Conservation (phyloP, 2,113 vertebrate species). For the Corythoichthys intestinalis region DNA sequence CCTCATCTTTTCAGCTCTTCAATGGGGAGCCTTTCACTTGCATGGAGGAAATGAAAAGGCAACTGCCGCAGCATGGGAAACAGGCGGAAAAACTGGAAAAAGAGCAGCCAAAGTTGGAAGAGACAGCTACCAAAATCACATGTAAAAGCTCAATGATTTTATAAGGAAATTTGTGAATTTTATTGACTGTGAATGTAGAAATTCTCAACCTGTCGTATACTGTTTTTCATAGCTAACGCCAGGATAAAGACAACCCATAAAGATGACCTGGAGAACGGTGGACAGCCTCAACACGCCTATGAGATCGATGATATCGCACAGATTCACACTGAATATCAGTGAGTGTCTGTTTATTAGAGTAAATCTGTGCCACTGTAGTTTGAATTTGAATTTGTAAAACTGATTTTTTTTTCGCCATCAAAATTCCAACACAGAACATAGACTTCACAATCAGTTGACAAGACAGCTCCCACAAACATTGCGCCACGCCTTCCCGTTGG, state of each 20-base stretch:
- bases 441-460: too few relatives aligned
- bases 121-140: conserved; percentile 88
- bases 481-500: too few relatives aligned
- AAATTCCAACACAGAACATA: too few relatives aligned
- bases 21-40: conserved; percentile 81
- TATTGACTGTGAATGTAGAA: neutral
- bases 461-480: too few relatives aligned
- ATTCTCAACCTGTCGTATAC: neutral
- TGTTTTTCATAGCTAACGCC: conserved; percentile 77
- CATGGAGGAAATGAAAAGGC: conserved; percentile 87
- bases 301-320: conserved; percentile 78
- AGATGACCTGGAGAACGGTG: conserved; percentile 84
- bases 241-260: conserved; percentile 90
- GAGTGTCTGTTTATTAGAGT: conserved; percentile 39
- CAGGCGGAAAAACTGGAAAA: conserved; percentile 89
- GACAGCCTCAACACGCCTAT: conserved; percentile 78
- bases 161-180: neutral
- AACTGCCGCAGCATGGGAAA: conserved; percentile 85
- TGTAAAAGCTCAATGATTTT: conserved; percentile 61
- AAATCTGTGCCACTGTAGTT: neutral
- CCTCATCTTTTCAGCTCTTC: conserved; percentile 70
- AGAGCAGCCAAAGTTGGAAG: conserved; percentile 85
- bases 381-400: too few relatives aligned
- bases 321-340: conserved; percentile 82
- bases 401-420: too few relatives aligned